Evolutionary conservation across 2,888 invertebrate species (phyloP).

Genomic region (Gymnosoma rotundatum): DNA sequence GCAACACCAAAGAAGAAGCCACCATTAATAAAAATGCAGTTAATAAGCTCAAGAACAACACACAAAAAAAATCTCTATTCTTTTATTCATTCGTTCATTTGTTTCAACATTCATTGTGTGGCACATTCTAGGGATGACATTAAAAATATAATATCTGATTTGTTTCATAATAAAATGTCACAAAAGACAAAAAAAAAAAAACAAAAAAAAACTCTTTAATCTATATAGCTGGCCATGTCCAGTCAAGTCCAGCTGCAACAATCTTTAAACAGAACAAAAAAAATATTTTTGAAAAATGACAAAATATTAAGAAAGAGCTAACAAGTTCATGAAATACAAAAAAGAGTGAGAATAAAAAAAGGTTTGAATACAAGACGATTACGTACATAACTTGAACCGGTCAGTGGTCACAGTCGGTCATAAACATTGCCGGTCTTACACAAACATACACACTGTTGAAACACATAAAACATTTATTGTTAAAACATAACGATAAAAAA

Average conservation of each 20-base stretch:
- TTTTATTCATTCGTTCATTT: conserved; percentile 71
- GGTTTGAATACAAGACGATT: conserved; percentile 72
- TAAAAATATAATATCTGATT: conserved; percentile 62
- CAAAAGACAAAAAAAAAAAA: background rate
- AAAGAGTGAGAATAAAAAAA: conserved; percentile 54
- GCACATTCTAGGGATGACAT: conserved; percentile 61
- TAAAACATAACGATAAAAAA: too few relatives aligned
- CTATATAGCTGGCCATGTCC: conserved; percentile 12
- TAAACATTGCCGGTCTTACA: too few relatives aligned
- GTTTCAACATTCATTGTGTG: conserved; percentile 63
- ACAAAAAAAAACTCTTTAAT: conserved; percentile 7
- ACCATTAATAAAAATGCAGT: conserved; percentile 50
- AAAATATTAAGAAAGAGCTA: conserved; percentile 56
- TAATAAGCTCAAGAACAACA: conserved; percentile 74
- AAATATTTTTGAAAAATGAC: conserved; percentile 51
- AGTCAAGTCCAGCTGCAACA: conserved; percentile 24
- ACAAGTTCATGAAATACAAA: conserved; percentile 43
- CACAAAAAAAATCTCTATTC: conserved; percentile 42
- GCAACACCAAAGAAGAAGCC: conserved; percentile 61
- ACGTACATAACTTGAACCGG: conserved; percentile 45
- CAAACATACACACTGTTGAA: too few relatives aligned
- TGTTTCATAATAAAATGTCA: conserved; percentile 32
- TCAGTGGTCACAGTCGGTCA: background rate
- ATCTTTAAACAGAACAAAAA: background rate
- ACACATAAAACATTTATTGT: too few relatives aligned